phyloP scores from a whole-genome alignment of 2,113 vertebrate species.

The Eubucco bourcierii region DNA sequence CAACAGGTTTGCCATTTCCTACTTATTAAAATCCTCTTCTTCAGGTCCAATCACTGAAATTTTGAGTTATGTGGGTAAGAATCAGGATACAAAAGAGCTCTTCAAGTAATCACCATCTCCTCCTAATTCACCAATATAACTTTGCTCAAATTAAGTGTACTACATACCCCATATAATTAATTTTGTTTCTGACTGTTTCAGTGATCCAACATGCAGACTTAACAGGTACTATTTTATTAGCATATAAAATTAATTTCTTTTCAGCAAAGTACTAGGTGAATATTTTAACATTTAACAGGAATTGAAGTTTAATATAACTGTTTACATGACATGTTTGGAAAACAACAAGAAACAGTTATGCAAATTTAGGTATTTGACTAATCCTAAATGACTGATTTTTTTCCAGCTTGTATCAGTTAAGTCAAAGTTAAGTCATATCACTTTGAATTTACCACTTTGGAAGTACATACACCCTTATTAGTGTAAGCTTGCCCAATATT shows the following conservation, averaged over 20 bases:
- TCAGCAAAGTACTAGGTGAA: background rate
- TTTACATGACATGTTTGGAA: background rate
- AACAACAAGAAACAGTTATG: background rate
- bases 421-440: too few relatives aligned
- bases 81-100: background rate
- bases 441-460: background rate
- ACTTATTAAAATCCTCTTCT: background rate
- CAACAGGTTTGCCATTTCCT: background rate
- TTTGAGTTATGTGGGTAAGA: background rate
- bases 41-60: background rate
- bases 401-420: background rate
- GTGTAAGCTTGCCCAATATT: background rate
- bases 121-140: background rate
- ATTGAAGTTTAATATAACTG: background rate
- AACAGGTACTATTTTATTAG: background rate
- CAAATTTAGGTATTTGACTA: background rate
- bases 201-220: background rate
- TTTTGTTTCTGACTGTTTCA: background rate
- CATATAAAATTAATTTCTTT: background rate
- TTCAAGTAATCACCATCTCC: background rate
- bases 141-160: background rate
- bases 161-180: background rate
- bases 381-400: background rate
- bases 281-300: background rate
- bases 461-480: background rate